Evolutionary conservation across 2,113 vertebrate species (phyloP), one percentile per base, ranked within the genome.

Genomic region (Catharus minimus): DNA sequence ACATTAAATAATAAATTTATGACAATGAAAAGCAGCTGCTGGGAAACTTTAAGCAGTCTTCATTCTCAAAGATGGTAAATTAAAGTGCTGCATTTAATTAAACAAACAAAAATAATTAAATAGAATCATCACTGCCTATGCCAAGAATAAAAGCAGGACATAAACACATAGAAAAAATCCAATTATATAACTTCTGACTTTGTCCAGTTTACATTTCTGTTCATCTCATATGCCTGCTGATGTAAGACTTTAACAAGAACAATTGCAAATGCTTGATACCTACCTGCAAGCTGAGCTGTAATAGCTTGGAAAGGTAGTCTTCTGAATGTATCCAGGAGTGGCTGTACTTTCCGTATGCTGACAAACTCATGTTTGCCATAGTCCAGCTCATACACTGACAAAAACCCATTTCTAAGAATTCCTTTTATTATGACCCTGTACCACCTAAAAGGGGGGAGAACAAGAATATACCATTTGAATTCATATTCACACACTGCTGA

Each of bases 291-390:
- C 57, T 99, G 98, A 78, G 99, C 98, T 33, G 97, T 97, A 79
- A 99, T 86, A 7, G 98, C 99, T 91, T 99, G 99, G 96, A 99
- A 99, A 2, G 99, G 98, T 14, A 99, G 96, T 92, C 98, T 98
- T 89, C 98, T 97, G 96, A 99, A 99, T 0, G 97, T 90, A 11
- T 98, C 96, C 20, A 97, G 94, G 15, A 99, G 97, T 5, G 98
- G 98, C 75, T 96, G 98, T 20, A 99, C 96, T 72, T 98, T 96
- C 10, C 94, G 93, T 41, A 93, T 80, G 82, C 86, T 97, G 72
- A 99, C 97, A 64, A 99, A 95, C 61, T 99, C 99, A 5, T 99
- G 98, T 90, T 98, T 98, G 46, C 99, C 99, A 2, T 99, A 98
- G 95, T 99, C 99, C 94, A 99, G 93, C 92, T 99, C 98, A 17